A percentile compares a stretch with the other conserved stretches of the same genome.
phyloP scores from a whole-genome alignment of 1,140 invertebrate species.

The Araneus ventricosus region DNA sequence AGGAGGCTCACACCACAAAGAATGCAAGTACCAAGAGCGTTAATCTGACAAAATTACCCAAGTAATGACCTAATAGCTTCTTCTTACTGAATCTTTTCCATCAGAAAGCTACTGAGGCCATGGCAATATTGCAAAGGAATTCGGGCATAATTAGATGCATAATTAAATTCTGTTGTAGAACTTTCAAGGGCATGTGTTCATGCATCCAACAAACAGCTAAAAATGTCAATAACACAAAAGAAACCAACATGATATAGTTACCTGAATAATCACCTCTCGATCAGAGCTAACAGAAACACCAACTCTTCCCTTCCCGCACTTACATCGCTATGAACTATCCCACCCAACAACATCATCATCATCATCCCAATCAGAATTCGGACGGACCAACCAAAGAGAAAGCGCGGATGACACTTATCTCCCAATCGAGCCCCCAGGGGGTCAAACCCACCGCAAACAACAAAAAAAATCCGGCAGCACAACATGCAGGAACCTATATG shows the following conservation, averaged over 20 bases:
- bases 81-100: too few species aligned
- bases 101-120: too few species aligned
- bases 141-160: too few species aligned
- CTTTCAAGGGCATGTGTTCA: too few species aligned
- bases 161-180: too few species aligned
- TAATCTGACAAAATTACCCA: too few species aligned
- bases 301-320: constrained; percentile 47
- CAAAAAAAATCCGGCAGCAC: constrained; percentile 4
- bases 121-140: too few species aligned
- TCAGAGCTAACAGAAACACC: neutral
- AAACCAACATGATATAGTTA: neutral
- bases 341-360: constrained; percentile 12
- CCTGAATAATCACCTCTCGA: neutral
- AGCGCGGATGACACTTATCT: constrained; percentile 35
- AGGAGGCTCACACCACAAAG: too few species aligned
- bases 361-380: neutral
- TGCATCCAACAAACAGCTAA: neutral
- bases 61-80: too few species aligned
- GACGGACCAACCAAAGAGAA: neutral
- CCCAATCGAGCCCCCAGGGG: constrained; percentile 14
- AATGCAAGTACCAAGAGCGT: too few species aligned
- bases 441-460: constrained; percentile 36
- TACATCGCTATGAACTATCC: constrained; percentile 11
- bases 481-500: constrained; percentile 21
- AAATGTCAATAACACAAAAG: neutral